Conservation (phyloP, 2,113 vertebrate genomes). For the Rhegmatorhina hoffmannsi region DNA sequence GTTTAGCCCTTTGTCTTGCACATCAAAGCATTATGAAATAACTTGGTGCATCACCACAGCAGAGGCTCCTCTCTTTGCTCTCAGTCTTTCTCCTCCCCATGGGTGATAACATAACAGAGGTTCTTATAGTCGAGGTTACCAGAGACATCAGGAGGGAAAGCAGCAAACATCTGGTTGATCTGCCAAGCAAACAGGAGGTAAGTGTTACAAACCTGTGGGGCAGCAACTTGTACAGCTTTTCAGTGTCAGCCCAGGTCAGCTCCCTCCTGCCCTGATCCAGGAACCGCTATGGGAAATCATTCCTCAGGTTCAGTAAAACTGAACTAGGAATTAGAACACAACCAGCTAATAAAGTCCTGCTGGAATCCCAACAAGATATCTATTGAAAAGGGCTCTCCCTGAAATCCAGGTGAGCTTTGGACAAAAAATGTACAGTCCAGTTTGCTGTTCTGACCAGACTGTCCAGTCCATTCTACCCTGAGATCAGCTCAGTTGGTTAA, state of each 20-base stretch:
- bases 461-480: background rate
- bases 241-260: background rate
- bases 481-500: too few relatives aligned
- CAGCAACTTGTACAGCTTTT: background rate
- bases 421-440: background rate
- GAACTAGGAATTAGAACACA: background rate
- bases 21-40: background rate
- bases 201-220: background rate
- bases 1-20: constrained; percentile 5
- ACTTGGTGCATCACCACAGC: background rate
- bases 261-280: background rate
- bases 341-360: background rate
- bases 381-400: background rate
- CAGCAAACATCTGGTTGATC: constrained; percentile 89
- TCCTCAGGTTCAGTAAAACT: background rate
- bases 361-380: background rate
- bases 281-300: background rate
- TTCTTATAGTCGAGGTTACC: constrained; percentile 92
- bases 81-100: constrained; percentile 89
- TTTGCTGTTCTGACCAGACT: background rate
- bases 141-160: constrained; percentile 87
- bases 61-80: constrained; percentile 7
- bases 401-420: background rate
- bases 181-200: constrained; percentile 50
- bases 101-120: constrained; percentile 90